Evolutionary conservation across 2,888 invertebrate genomes (phyloP).

Genomic region (Drosophila neutralis): DNA sequence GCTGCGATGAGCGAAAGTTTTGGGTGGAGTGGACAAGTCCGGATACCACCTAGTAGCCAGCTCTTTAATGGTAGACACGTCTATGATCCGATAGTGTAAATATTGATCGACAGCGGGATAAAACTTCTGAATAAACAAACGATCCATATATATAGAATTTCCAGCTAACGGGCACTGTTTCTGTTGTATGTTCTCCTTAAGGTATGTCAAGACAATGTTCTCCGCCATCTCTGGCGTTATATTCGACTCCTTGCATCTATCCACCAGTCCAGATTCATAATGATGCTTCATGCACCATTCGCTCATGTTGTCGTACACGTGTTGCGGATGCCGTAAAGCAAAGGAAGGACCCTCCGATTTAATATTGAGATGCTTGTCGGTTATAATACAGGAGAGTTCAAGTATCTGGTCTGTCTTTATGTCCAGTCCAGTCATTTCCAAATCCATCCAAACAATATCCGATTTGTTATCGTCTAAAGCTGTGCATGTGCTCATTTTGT

Average conservation of each 20-base stretch:
- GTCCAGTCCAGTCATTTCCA: conserved; percentile 97
- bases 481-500: conserved; percentile 47
- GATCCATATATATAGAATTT: conserved; percentile 94
- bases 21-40: conserved; percentile 87
- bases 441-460: conserved; percentile 90
- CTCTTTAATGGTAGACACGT: conserved; percentile 96
- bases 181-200: conserved; percentile 86
- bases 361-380: conserved; percentile 91
- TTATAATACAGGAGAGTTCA: conserved; percentile 95
- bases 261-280: conserved; percentile 92
- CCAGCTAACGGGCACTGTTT: conserved; percentile 92
- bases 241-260: conserved; percentile 89
- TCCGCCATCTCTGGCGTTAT: conserved; percentile 90
- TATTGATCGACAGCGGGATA: conserved; percentile 91
- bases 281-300: conserved; percentile 94
- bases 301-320: conserved; percentile 90
- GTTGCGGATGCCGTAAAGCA: conserved; percentile 91
- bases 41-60: conserved; percentile 92
- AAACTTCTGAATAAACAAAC: conserved; percentile 91
- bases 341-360: conserved; percentile 91
- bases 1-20: conserved; percentile 89
- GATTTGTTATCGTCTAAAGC: not conserved
- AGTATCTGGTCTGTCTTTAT: conserved; percentile 91
- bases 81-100: conserved; percentile 96
- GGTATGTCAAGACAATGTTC: conserved; percentile 88